Evolutionary conservation across 2,113 vertebrate species (phyloP), one percentile per base, ranked within the genome.

Genomic region (Mionectes macconnelli): DNA sequence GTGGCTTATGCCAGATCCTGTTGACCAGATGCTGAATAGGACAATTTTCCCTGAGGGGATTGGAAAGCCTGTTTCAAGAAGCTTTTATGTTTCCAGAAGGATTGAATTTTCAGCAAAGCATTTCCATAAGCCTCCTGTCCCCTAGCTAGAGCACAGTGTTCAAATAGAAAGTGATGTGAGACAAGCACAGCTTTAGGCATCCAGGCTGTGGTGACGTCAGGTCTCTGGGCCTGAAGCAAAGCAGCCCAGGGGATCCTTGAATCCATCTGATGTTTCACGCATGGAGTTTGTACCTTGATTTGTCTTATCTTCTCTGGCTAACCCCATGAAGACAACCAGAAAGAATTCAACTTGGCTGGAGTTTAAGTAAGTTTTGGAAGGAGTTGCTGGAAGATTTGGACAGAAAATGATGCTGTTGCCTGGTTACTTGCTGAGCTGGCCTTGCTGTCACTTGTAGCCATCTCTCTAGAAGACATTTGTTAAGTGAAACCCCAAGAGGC

Each of bases 301-400:
- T 90, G 24, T 56, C 83, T 92, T 90, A 49, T 75, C 79, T 87
- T 91, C 57, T 44, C 37, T 56, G 35, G 19, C 72, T 86, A 45
- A 76, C 56, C 49, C 56, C 0, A 1, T 52, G 75, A 50, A 90
- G 96, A 84, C 72, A 78, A 74, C 55, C 59, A 93, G 40, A 50
- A 88, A 64, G 57, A 87, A 86, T 80, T 92, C 67, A 59, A 27
- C 64, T 94, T 93, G 89, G 92, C 90, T 78, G 81, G 52, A 64
- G 44, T 64, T 88, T 90, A 44, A 90, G 25, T 72, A 72, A 63
- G 39, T 92, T 92, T 96, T 94, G 88, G 90, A 96, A 95, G 69
- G 88, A 93, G 37, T 14, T 70, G 23, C 83, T 92, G 66, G 85
- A 90, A 92, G 88, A 57, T 89, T 90, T 96, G 85, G 85, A 94